Evolutionary conservation across 2,888 invertebrate genomes (phyloP), one percentile per base, ranked within the genome.

Genomic region (Drosophila mimica): DNA sequence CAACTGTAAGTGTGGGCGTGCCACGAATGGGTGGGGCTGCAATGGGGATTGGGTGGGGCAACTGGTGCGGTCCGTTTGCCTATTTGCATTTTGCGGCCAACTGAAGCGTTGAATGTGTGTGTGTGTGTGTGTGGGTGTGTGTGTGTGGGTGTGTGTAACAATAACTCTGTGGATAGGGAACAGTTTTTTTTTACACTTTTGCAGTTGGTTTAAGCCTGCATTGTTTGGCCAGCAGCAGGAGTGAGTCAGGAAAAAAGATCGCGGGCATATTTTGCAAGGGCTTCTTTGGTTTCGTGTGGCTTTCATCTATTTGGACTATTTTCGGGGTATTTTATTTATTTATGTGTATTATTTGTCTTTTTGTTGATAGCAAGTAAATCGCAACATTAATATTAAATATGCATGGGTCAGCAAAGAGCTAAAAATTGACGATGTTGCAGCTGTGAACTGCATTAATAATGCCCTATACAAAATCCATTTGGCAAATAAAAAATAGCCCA

Each of bases 371-470:
- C 80, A 83, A 83, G 84, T 82, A 78, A 82, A 81, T 76, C 77
- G 57, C 70, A 73, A 64, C 81, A 77, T 85, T 83, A 76, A 79
- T 74, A 88, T 88, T 79, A 82, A 89, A 87, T 79, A 90, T 89
- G 85, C 82, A 88, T 79, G 79, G 82, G 74, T 38, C 73, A 80
- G 71, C 72, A 73, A 66, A 74, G 76, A 81, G 71, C 72, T 60
- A 70, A 72, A 79, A 75, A 71, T 68, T 71, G 79, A 71, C 67
- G 54, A 51, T 62, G 72, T 52, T 79, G 68, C 80, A 74, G 80
- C 82, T 77, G 70, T 66, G 57, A 63, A 70, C 49, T 71, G 75
- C 78, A 79, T 78, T 40, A 78, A 75, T 78, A 72, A 79, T 78
- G 64, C 25, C n/a, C 25, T 36, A 65, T 53, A 48, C 76, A 72